These are phyloP conservation scores for Meriones psammophilus DNA, from an alignment of 2,797 vertebrate species.

Conservation along the genomic window DNA sequence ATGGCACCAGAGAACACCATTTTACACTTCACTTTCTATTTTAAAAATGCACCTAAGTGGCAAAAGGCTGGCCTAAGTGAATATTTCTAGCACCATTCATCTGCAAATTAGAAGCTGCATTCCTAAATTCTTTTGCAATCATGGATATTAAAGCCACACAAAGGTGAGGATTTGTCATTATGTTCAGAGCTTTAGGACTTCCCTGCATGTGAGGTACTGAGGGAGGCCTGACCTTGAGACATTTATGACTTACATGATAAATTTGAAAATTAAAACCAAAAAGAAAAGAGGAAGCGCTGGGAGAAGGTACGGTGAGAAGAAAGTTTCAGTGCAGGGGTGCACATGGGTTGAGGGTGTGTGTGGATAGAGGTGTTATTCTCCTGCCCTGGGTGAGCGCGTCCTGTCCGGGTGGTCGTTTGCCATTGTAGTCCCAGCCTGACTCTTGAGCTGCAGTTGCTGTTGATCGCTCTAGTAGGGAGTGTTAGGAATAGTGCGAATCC, in stretches of 20 bases:
- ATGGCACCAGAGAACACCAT: neutral
- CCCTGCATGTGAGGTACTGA: neutral
- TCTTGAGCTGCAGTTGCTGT: neutral
- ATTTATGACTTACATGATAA: conserved; percentile 12
- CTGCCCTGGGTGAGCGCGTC: neutral
- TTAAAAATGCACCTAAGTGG: neutral
- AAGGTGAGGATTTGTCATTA: neutral
- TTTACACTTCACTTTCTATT: neutral
- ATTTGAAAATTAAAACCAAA: conserved; percentile 33
- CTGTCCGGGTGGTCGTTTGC: neutral
- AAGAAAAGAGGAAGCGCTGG: neutral
- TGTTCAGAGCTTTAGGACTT: neutral
- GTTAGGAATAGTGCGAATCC: neutral
- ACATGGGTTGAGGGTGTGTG: neutral
- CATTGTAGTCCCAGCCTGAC: neutral
- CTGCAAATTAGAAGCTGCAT: neutral
- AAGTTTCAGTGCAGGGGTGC: neutral
- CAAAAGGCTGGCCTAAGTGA: neutral
- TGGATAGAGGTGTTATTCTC: neutral
- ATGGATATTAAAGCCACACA: neutral
- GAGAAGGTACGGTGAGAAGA: neutral
- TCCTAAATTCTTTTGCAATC: neutral
- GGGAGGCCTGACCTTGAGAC: conserved; percentile 27
- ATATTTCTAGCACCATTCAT: neutral
- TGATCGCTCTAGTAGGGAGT: neutral